phyloP scores from a whole-genome alignment of 1,140 invertebrate genomes.

The Oppia nitens region DNA sequence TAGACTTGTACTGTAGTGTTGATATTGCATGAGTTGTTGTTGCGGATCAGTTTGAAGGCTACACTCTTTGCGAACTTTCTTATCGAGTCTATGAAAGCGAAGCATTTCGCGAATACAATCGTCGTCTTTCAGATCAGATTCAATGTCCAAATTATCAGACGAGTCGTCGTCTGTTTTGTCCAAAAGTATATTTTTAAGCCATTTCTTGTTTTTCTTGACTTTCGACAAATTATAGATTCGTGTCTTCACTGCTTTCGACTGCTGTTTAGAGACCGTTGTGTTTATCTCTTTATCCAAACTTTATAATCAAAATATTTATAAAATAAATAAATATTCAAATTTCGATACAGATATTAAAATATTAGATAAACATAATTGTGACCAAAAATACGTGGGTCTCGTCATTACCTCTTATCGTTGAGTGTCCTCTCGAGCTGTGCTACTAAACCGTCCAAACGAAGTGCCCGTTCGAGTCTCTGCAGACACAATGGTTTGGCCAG shows the following conservation, averaged over 20 bases:
- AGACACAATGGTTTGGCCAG: constrained; percentile 63
- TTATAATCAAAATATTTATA: no score
- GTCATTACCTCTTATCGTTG: constrained; percentile 23
- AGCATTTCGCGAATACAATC: constrained; percentile 2
- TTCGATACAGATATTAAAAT: neutral
- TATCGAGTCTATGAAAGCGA: neutral
- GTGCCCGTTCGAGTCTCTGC: constrained; percentile 59
- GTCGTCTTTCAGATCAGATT: neutral
- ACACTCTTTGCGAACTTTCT: neutral
- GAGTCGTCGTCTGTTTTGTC: constrained; percentile 8
- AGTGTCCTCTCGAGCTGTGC: constrained; percentile 48
- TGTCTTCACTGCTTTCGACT: constrained; percentile 31
- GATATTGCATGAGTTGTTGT: neutral
- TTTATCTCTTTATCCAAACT: neutral
- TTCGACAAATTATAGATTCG: constrained; percentile 61
- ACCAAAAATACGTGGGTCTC: no score
- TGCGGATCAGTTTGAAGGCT: neutral
- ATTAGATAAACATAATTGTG: constrained; percentile 1
- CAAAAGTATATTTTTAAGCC: constrained; percentile 39
- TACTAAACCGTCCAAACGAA: constrained; percentile 62
- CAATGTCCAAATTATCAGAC: neutral
- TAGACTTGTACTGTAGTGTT: constrained; percentile 1
- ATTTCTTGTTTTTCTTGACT: constrained; percentile 57
- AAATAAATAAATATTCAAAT: no score
- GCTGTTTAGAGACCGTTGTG: constrained; percentile 2